phyloP scores from a whole-genome alignment of 2,888 invertebrate genomes.

The Diadegma fenestrale region DNA sequence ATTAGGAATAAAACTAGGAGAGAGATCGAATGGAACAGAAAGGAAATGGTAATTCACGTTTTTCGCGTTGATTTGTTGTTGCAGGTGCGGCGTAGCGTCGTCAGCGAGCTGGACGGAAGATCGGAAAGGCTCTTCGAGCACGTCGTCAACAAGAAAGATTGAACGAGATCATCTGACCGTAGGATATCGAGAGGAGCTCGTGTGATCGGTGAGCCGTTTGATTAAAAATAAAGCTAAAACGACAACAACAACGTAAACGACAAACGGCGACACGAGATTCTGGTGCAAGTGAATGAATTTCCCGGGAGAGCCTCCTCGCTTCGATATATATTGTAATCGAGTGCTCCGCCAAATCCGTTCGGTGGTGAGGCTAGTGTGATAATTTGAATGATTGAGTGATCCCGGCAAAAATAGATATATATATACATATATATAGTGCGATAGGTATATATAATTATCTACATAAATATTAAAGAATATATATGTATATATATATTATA shows the following conservation, averaged over 20 bases:
- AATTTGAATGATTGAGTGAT: conserved; percentile 71
- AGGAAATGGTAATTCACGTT: conserved; percentile 44
- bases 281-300: conserved; percentile 68
- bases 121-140: conserved; percentile 78
- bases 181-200: conserved; percentile 77
- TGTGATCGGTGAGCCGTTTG: conserved; percentile 76
- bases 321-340: conserved; percentile 75
- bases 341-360: conserved; percentile 81
- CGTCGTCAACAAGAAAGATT: conserved; percentile 79
- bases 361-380: conserved; percentile 81
- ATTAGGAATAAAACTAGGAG: conserved; percentile 5
- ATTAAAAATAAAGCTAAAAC: conserved; percentile 23
- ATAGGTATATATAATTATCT: conserved; percentile 71
- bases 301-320: conserved; percentile 40
- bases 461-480: conserved; percentile 71
- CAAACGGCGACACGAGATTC: conserved; percentile 51
- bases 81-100: conserved; percentile 84
- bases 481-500: conserved; percentile 67
- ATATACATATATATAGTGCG: conserved; percentile 72
- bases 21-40: neutral
- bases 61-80: conserved; percentile 72
- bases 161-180: conserved; percentile 79
- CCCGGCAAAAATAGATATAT: conserved; percentile 68
- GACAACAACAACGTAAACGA: conserved; percentile 36
- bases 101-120: conserved; percentile 83